Base-by-base conservation (phyloP, 2,797 vertebrate genomes). In the Sebastes oblongus region DNA sequence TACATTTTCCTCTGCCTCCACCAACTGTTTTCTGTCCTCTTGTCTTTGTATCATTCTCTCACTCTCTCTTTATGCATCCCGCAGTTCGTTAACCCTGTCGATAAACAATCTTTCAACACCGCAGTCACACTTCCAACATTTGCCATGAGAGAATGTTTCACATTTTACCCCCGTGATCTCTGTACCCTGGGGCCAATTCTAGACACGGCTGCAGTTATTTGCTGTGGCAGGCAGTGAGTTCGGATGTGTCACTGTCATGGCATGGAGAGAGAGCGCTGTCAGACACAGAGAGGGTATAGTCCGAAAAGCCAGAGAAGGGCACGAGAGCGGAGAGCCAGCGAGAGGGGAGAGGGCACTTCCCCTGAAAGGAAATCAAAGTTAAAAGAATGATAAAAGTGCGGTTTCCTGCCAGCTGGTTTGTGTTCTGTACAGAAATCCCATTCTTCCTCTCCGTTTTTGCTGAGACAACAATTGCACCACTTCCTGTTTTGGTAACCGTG, bases 371-470 rank as follows among this genome's bases (percentile, higher is more conserved):
- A 96, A 95, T 95, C 94, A 94, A 95, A 90, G 87, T 92, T 91
- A 90, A 93, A 93, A 94, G 92, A 93, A 94, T 92, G 90, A 95
- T 95, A 93, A 92, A 93, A 91, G 94, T 86, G 89, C 56, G 73
- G 91, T 95, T 95, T 97, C 96, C 96, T 96, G 95, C 92, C 96
- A 96, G 96, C 95, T 96, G 96, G 78, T 88, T 87, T 80, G 92
- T 93, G 92, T 95, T 96, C 90, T 82, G 92, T 79, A 87, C 93
- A 94, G 93, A 94, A 95, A 96, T 96, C 93, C 92, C 90, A 89
- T 86, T 95, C 93, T 95, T 96, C 95, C 95, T 95, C 86, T 90
- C 76, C 52, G 72, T 85, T 95, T 95, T 92, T 95, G 95, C 95
- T 96, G 95, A 95, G 93, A 92, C 94, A 94, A 96, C 95, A 94